Percentiles rank a stretch among this genome's conserved stretches.
Evolutionary conservation across 2,113 vertebrate genomes (phyloP).

Genomic region (Solea solea): DNA sequence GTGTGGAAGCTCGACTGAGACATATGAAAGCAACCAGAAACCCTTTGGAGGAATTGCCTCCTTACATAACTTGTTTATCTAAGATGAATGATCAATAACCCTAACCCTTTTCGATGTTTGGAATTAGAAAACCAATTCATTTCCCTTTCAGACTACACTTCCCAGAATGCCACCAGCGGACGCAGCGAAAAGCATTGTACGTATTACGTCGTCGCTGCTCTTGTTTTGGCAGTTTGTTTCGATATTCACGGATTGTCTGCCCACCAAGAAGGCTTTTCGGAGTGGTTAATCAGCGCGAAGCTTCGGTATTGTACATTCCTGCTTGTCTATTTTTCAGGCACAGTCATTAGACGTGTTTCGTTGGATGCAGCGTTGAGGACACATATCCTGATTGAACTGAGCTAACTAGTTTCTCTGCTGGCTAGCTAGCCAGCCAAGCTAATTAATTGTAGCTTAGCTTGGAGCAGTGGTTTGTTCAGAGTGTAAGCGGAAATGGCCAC

Average conservation of each 20-base stretch:
- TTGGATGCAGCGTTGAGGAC: slow-evolving; percentile 1
- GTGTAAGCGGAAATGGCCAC: slow-evolving; percentile 50
- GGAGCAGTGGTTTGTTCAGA: slow-evolving; percentile 18
- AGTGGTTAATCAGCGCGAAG: slow-evolving; percentile 28
- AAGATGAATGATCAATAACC: no score
- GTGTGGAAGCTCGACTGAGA: no score
- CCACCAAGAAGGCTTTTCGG: slow-evolving; percentile 45
- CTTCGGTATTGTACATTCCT: slow-evolving; percentile 54
- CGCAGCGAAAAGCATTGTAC: neutral
- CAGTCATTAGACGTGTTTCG: neutral
- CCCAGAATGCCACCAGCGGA: slow-evolving; percentile 34
- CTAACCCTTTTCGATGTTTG: no score
- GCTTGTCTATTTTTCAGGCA: neutral
- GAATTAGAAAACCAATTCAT: no score
- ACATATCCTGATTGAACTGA: slow-evolving; percentile 31
- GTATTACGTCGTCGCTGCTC: slow-evolving; percentile 58
- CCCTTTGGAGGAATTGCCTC: no score
- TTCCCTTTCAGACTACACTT: slow-evolving; percentile 56
- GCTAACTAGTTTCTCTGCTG: slow-evolving; percentile 51
- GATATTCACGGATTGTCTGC: slow-evolving; percentile 66
- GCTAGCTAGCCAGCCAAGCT: slow-evolving; percentile 61
- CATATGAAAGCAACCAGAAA: no score
- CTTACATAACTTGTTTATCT: no score
- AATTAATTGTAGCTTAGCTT: slow-evolving; percentile 55
- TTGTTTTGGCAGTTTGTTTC: slow-evolving; percentile 83